Evolutionary conservation across 2,888 invertebrate genomes (phyloP), one percentile per base, ranked within the genome.

Genomic region (Aphodius sticticus): DNA sequence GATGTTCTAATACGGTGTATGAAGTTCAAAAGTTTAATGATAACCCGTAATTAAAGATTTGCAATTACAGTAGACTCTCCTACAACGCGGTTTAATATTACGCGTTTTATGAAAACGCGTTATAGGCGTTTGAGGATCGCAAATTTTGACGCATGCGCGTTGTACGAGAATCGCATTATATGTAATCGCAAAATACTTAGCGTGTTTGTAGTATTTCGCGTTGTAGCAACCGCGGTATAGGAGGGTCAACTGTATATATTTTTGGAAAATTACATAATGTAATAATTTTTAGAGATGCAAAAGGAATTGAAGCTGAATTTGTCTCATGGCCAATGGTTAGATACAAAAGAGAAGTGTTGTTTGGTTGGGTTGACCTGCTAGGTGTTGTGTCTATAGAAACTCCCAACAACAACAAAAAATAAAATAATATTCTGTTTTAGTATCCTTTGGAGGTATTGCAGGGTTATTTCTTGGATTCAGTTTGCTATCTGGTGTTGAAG

Each of bases 291-390:
- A 81, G 81, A 16, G 79, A 77, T 9, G 69, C 77, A 12, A 53
- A 77, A 77, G 81, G 78, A 35, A 86, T 93, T 81, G 92, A 93
- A 86, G 89, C 92, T 0, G 92, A 94, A 87, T 95, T 95, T 86
- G 93, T 94, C 0, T 95, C 95, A 0, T 96, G 95, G 95, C 95
- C 95, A 0, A 92, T 93, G 92, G 93, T 95, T 36, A 91, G 94
- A 4, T 96, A 94, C 86, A 95, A 95, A 86, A 92, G 95, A 38
- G 95, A 96, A 87, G 95, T 96, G 16, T 91, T 95, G 70, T 96
- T 96, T 86, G 96, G 96, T 78, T 95, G 95, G 95, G 94, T 96
- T 0, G 96, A 96, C 89, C 90, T 96, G 77, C 87, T 96, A 71
- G 96, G 94, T 93, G 88, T 88, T 88, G 83, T 87, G 87, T 84